These are phyloP conservation scores for Troilus luridus DNA, from an alignment of 2,888 invertebrate species.

Conservation along the genomic window DNA sequence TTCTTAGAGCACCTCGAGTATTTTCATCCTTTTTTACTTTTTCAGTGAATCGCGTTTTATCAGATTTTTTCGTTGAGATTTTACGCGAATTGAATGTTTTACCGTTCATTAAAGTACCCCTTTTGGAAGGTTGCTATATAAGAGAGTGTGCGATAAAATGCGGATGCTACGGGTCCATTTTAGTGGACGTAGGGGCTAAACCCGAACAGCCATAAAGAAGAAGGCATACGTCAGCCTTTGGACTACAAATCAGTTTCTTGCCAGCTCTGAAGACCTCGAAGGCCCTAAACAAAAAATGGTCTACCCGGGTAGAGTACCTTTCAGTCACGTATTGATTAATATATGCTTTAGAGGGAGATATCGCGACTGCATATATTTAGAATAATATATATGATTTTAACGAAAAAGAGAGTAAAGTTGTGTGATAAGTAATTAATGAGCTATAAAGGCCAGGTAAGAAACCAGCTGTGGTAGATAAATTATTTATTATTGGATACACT, in stretches of 20 bases:
- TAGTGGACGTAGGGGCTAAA: neutral
- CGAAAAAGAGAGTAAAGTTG: no score
- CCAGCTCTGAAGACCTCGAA: neutral
- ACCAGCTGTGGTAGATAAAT: no score
- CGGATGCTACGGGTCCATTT: neutral
- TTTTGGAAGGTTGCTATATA: neutral
- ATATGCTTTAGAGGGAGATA: neutral
- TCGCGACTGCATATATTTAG: neutral
- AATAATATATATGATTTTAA: no score
- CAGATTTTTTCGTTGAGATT: neutral
- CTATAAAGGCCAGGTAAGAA: no score
- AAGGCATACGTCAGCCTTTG: neutral
- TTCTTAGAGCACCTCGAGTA: neutral
- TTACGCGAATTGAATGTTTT: neutral
- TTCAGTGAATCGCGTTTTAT: neutral
- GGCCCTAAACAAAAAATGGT: neutral
- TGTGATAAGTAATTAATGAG: no score
- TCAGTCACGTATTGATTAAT: constrained; percentile 10
- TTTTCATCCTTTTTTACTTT: neutral
- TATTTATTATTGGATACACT: no score
- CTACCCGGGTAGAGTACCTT: neutral
- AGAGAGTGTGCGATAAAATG: neutral
- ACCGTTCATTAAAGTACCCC: neutral
- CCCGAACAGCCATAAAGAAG: neutral
- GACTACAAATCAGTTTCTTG: constrained; percentile 34